phyloP scores from a whole-genome alignment of 1,140 invertebrate species.

The Drosophila cardini region DNA sequence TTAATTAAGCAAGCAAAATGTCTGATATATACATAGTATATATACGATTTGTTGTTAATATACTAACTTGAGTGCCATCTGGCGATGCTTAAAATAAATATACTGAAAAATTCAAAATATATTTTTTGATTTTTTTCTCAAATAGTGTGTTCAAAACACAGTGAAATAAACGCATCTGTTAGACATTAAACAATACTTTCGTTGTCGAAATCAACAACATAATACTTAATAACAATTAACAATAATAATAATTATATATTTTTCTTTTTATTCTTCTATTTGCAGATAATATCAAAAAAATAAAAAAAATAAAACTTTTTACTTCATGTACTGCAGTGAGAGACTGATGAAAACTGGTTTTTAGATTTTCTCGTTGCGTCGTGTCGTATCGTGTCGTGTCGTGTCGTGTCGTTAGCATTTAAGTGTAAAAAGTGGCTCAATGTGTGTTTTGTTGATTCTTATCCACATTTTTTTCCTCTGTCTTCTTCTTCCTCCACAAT shows the following conservation, averaged over 20 bases:
- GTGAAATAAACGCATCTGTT: conserved; percentile 22
- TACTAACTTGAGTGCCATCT: conserved; percentile 4
- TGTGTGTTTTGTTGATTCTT: not conserved
- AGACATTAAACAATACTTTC: conserved; percentile 45
- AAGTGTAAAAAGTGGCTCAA: conserved; percentile 57
- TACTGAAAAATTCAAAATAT: conserved; percentile 3
- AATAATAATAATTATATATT: conserved; percentile 41
- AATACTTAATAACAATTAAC: conserved; percentile 1
- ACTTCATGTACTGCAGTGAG: not conserved
- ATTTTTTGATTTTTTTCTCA: not conserved
- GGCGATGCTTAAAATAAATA: conserved; percentile 24
- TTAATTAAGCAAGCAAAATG: too few relatives aligned
- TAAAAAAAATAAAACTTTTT: conserved; percentile 42
- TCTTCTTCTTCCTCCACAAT: conserved; percentile 31
- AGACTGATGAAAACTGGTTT: conserved; percentile 8
- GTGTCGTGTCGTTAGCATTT: conserved; percentile 26
- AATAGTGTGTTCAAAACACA: too few relatives aligned
- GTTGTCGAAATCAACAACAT: conserved; percentile 33
- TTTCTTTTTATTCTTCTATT: conserved; percentile 40
- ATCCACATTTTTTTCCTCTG: not conserved
- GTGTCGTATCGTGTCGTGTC: not conserved
- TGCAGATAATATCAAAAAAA: conserved; percentile 55
- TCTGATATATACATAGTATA: not conserved
- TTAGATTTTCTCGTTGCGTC: conserved; percentile 3
- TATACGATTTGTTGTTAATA: not conserved